phyloP scores from a whole-genome alignment of 2,888 invertebrate genomes.

The Cataglyphis rosenhaueri region DNA sequence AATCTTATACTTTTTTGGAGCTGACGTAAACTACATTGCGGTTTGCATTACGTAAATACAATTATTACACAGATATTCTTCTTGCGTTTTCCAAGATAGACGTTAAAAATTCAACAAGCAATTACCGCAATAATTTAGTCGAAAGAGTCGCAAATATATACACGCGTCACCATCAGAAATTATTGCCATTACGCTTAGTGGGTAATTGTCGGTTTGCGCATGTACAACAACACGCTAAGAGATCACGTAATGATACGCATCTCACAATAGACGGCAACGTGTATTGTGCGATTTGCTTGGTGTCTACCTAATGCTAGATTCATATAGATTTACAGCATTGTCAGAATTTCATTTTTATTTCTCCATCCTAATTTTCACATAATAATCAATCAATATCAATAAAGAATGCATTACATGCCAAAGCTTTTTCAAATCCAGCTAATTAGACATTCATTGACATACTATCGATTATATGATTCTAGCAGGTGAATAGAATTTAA shows the following conservation, averaged over 20 bases:
- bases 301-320: slow-evolving; percentile 13
- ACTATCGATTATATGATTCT: not conserved
- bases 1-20: not conserved
- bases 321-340: slow-evolving; percentile 2
- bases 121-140: slow-evolving; percentile 40
- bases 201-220: slow-evolving; percentile 67
- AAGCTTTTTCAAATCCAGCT: not conserved
- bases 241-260: slow-evolving; percentile 67
- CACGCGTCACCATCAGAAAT: slow-evolving; percentile 47
- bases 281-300: not conserved
- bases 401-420: not conserved
- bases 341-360: slow-evolving; percentile 6
- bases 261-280: slow-evolving; percentile 60
- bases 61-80: slow-evolving; percentile 31
- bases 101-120: slow-evolving; percentile 35
- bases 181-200: slow-evolving; percentile 54
- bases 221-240: slow-evolving; percentile 61
- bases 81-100: not conserved
- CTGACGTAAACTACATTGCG: not conserved
- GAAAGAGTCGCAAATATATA: slow-evolving; percentile 20
- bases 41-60: slow-evolving; percentile 21
- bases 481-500: not conserved
- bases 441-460: not conserved
- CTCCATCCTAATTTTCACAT: not conserved
- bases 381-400: not conserved